Base-by-base conservation (phyloP, 2,888 invertebrate genomes). In the Tuta absoluta region DNA sequence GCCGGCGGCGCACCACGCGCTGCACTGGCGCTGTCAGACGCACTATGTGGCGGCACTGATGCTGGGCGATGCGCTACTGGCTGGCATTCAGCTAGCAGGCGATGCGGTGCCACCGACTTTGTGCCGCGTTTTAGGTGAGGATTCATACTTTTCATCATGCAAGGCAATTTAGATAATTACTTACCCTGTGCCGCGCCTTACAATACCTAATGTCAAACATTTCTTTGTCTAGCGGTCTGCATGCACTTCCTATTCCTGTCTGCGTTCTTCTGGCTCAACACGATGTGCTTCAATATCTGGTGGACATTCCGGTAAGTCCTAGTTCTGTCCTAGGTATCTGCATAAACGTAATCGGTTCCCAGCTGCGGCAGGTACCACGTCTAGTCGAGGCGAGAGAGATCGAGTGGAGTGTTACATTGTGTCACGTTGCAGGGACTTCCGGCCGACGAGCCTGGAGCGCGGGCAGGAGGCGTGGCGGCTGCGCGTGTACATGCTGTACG, bases 281-380 rank as follows among this genome's bases (percentile, higher is more conserved):
- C 97, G 68, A 97, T 97, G 97, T 97, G 97, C 87, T 97, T 97
- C 92, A 97, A 97, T 91, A 96, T 97, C 84, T 97, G 97, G 96
- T 97, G 97, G 97, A 97, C 97, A 21, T 96, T 96, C 89, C 93
- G 96, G 96, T 96, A 85, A 95, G 95, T 10, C 8, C 4, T 10
- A 33, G 33, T 33, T 33, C 28, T 33, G 10, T 10, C 33, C 4
- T 33, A 33, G 4, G 8, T 33, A 33, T 33, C 2, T 28, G 28
- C 5, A 28, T 28, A 28, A 28, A 28, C 28, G 5, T 28, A 28
- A 28, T 4, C 28, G 28, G 28, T 5, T 28, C 28, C 28, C 28
- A 28, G 5, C 28, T n/a, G n/a, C n/a, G n/a, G n/a, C n/a, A n/a
- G n/a, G n/a, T n/a, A n/a, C n/a, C n/a, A n/a, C n/a, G n/a, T n/a